Base-by-base conservation (phyloP, 37 sponge, comb jelly and placozoan species). In the Agelas oroides region DNA sequence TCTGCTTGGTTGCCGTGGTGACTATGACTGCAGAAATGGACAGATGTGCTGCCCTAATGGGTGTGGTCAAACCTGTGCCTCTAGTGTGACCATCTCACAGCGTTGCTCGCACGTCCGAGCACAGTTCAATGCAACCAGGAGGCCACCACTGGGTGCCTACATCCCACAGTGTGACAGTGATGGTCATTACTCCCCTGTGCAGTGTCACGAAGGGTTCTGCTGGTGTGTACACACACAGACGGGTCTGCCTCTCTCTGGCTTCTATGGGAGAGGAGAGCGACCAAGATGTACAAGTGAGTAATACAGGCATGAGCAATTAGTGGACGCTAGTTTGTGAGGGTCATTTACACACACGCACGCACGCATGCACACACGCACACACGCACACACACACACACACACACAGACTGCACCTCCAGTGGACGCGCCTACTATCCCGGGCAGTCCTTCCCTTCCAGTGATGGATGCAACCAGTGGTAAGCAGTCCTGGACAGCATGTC, bases 191-290 rank as follows among this genome's bases (percentile, higher is more conserved):
- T 3, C 28, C 0, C 39, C 75, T 13, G 6, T 68, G 46, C 93
- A 93, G 78, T 85, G 78, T 64, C 68, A 70, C 27, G 87, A 80
- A 28, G 92, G 92, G 18, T 73, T 61, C 72, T 88, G 82, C 36
- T 93, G 93, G 93, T 93, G 93, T 81, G 93, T 93, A 35, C 46
- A 84, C 28, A 66, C 70, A 19, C 38, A 23, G 1, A 80, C 84
- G 12, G 93, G 93, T 5, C 41, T 70, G 80, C 71, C 88, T 19
- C 28, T 64, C 19, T 80, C 87, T 8, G 46, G 46, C 46, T 46
- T 46, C 46, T 46, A 46, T 46, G 46, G 46, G 46, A 46, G 46
- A 8, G 46, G 46, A 46, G 46, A 46, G 46, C 3, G 3, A 8
- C 6, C 46, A 3, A 3, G 8, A 8, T 46, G 46, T 46, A 3